Evolutionary conservation across 2,113 vertebrate species (phyloP), one percentile per base, ranked within the genome.

Genomic region (Cottus gobio): DNA sequence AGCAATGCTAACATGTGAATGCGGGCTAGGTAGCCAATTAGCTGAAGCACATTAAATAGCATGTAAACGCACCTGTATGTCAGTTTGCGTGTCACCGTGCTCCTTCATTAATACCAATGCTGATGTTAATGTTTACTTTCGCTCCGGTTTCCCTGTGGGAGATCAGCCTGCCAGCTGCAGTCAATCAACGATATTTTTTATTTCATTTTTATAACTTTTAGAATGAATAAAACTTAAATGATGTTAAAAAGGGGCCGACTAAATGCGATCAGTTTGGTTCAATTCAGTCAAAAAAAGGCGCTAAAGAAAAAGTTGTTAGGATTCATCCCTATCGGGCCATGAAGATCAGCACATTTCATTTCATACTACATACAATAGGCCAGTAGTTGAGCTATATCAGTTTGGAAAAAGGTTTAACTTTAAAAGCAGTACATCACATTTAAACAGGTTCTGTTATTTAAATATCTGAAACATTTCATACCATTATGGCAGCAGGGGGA

Each of bases 391-490:
- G 50, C 12, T 22, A 3, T 7, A 13, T 48, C 24, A 77, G 7
- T 69, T 22, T 3, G 3, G 31, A 54, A 54, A 54, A 75, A 30
- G 16, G 34, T 26, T 52, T 0, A 22, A 37, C 20, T 13, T 61
- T 10, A 16, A 8, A 8, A 7, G 37, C 63, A 61, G 15, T n/a
- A 50, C 15, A 79, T 75, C 31, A 54, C n/a, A n/a, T n/a, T 54
- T 34, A 26, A 77, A 65, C 31, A 61, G 24, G 37, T 52, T 60
- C 18, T n/a, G 18, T 26, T 71, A 42, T 78, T 61, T 34, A 20
- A 13, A 56, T n/a, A 37, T 52, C 30, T 36, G 66, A 88, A 75
- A 73, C 54, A 79, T 71, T 71, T 86, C 76, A 74, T 64, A 70
- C n/a, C 12, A 24, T 36, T 34, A 62, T 30, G 7, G n/a, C 52